Base-by-base conservation (phyloP, 23 tunicate genomes). In the Clavelina lepadiformis region DNA sequence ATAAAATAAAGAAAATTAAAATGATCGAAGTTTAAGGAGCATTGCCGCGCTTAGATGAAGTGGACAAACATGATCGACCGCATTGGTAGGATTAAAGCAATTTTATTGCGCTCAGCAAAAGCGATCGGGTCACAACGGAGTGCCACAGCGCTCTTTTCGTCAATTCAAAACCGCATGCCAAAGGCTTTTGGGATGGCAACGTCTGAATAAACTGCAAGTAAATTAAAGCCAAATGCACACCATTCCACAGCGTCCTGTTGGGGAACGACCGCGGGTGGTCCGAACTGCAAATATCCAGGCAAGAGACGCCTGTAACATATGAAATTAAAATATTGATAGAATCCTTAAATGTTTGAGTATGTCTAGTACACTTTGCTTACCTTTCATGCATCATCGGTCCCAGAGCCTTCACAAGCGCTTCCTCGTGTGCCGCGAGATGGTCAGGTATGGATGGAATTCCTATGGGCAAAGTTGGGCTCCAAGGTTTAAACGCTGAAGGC, bases 401-500 rank as follows among this genome's bases (percentile, higher is more conserved):
- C 54, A 65, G 26, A 18, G 38, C 71, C 35, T 65, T 65, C 55
- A 65, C 19, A 8, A 65, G 8, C 7, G 71, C 71, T 38, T 65
- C 71, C 27, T 65, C 71, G 5, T 65, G 71, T 1, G 71, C 71
- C 8, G 71, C 71, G 6, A 33, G 71, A 8, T 41, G 55, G 28
- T 65, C 71, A 2, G 71, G 55, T 34, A 54, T 41, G 24, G 29
- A 41, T 36, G 3, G 71, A 34, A 6, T 3, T 34, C 31, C 25
- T 2, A 61, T 35, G 23, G 83, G 54, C 49, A 51, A 28, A 5
- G 35, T 51, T 5, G 75, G 46, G 31, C 64, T 57, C 75, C 74
- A 80, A n/a, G 87, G 87, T 33, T 77, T 63, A 55, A 80, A 80
- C 26, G 87, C 78, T 0, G 87, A 72, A 11, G 68, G 73, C 6